A percentile compares a stretch with the other conserved stretches of the same genome.
Evolutionary conservation across 2,888 invertebrate genomes (phyloP).

Genomic region (Brachypterus glaber): DNA sequence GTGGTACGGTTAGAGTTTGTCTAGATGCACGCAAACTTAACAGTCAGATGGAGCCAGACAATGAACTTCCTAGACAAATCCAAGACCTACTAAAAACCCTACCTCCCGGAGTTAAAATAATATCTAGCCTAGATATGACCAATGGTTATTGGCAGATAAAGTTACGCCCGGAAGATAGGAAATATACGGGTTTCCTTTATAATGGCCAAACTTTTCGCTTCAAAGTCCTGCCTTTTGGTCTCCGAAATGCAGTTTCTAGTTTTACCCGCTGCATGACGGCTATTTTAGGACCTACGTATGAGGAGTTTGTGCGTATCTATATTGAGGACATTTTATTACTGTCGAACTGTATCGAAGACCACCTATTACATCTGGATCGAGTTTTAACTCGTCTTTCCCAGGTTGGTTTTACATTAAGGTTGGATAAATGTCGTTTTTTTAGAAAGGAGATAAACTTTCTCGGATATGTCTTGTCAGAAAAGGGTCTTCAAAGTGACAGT

Average conservation of each 20-base stretch:
- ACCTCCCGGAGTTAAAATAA: no score
- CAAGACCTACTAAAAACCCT: no score
- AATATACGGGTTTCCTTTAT: conserved; percentile 22
- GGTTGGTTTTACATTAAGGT: conserved; percentile 18
- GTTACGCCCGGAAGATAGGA: conserved; percentile 14
- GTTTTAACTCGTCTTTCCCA: conserved; percentile 12
- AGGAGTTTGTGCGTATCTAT: conserved; percentile 13
- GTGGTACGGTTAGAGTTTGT: no score
- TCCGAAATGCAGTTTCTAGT: conserved; percentile 14
- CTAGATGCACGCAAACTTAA: no score
- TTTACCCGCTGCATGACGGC: conserved; percentile 16
- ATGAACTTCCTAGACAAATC: no score
- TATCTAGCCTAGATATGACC: conserved; percentile 21
- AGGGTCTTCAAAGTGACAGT: conserved; percentile 20
- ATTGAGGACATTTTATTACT: conserved; percentile 18
- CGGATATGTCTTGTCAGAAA: conserved; percentile 18
- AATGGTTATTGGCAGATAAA: conserved; percentile 25
- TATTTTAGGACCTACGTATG: conserved; percentile 15
- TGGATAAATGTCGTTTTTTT: conserved; percentile 21
- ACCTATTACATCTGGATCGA: conserved; percentile 14
- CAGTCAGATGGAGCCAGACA: no score
- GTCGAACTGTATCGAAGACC: conserved; percentile 16
- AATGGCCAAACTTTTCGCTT: conserved; percentile 18
- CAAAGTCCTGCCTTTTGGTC: conserved; percentile 17
- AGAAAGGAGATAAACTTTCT: conserved; percentile 17